A percentile compares a stretch with the other conserved stretches of the same genome.
Conservation (phyloP, 2,888 invertebrate genomes). For the Pseudococcus jackbeardsleyi region DNA sequence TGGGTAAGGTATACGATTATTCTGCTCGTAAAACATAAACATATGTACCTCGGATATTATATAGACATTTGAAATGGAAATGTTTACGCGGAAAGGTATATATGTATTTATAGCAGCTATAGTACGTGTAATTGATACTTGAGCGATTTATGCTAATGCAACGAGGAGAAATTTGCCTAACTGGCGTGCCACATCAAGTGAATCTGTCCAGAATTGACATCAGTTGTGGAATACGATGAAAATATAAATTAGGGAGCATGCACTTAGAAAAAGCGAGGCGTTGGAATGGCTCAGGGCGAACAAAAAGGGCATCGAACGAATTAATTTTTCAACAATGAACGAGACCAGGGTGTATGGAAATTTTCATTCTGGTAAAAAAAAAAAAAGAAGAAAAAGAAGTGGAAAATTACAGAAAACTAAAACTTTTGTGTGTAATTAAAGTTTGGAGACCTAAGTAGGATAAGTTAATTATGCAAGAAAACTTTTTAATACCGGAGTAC, state of each 20-base stretch:
- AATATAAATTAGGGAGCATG: neutral
- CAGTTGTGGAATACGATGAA: neutral
- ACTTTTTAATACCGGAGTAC: constrained; percentile 31
- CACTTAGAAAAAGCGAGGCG: too few relatives aligned
- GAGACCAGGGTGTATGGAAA: neutral
- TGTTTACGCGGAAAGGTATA: neutral
- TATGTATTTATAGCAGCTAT: neutral
- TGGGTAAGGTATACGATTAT: neutral
- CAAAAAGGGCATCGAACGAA: neutral
- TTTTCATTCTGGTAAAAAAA: neutral
- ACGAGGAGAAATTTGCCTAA: neutral
- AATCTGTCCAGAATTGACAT: neutral
- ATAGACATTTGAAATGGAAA: constrained; percentile 39
- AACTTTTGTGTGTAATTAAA: constrained; percentile 13
- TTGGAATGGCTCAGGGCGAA: neutral
- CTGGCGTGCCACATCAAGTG: neutral
- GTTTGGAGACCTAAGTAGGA: constrained; percentile 3
- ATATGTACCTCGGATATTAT: neutral
- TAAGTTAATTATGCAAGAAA: constrained; percentile 33
- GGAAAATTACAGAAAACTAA: constrained; percentile 10
- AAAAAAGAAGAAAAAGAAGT: neutral
- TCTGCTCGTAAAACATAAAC: constrained; percentile 4
- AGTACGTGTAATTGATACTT: constrained; percentile 32
- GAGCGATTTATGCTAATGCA: constrained; percentile 29
- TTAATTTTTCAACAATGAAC: neutral